Percentiles rank a stretch among this genome's conserved stretches.
Evolutionary conservation across 1,140 invertebrate species (phyloP).

Genomic region (Drosophila arawakana): DNA sequence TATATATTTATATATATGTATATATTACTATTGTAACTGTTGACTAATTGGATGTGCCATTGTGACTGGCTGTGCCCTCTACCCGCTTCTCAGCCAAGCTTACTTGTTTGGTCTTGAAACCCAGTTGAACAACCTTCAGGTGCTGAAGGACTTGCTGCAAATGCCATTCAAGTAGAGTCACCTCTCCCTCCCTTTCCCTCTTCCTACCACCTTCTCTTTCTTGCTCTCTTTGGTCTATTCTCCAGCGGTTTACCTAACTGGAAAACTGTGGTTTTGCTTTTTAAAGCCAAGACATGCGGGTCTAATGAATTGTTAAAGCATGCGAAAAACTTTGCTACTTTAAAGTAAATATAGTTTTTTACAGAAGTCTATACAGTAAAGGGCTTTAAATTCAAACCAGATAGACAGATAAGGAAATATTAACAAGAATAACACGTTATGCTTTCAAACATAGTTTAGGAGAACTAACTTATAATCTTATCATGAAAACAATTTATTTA

Average conservation of each 20-base stretch:
- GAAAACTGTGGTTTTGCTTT: slow-evolving; percentile 4
- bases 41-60: slow-evolving; percentile 64
- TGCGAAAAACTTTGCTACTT: slow-evolving; percentile 27
- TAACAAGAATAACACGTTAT: too few relatives aligned
- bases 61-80: slow-evolving; percentile 30
- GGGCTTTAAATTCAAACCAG: background rate
- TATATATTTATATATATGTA: slow-evolving; percentile 11
- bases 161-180: slow-evolving; percentile 19
- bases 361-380: background rate
- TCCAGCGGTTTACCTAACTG: slow-evolving; percentile 5
- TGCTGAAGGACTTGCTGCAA: slow-evolving; percentile 35
- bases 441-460: too few relatives aligned
- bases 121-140: slow-evolving; percentile 54
- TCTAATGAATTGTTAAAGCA: slow-evolving; percentile 26
- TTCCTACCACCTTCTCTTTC: background rate
- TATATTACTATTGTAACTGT: slow-evolving; percentile 33
- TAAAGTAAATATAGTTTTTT: slow-evolving; percentile 5
- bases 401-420: too few relatives aligned
- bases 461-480: too few relatives aligned
- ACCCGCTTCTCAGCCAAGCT: background rate
- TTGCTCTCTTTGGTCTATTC: background rate
- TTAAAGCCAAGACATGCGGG: slow-evolving; percentile 1
- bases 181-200: background rate
- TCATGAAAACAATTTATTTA: too few relatives aligned
- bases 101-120: slow-evolving; percentile 25